phyloP scores from a whole-genome alignment of 2,797 vertebrate genomes.

The Muscicapa comitata region DNA sequence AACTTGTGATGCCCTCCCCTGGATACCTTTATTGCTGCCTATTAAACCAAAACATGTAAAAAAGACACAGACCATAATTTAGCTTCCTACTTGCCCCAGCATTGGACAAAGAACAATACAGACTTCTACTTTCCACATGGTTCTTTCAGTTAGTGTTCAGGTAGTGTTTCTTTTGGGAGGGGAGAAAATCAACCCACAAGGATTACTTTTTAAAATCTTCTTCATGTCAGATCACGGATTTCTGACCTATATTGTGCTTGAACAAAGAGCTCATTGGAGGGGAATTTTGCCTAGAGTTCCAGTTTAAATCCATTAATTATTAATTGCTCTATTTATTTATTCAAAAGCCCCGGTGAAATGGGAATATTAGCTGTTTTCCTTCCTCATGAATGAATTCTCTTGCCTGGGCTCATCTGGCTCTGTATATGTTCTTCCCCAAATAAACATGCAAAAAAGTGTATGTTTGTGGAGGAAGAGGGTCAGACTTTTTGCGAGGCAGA shows the following conservation, averaged over 20 bases:
- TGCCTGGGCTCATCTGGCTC: not conserved
- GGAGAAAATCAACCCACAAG: not conserved
- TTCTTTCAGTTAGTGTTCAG: not conserved
- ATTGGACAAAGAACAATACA: not conserved
- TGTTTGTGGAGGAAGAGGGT: not conserved
- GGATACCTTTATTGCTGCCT: not conserved
- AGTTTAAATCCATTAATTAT: conserved; percentile 49
- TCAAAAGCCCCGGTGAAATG: conserved; percentile 18
- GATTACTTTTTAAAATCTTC: conserved; percentile 8
- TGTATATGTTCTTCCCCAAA: not conserved
- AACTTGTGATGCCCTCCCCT: not conserved
- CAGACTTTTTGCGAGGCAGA: not conserved
- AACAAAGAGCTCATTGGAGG: not conserved
- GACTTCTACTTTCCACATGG: not conserved
- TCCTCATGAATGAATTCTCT: not conserved
- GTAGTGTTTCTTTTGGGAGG: not conserved
- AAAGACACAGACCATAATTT: not conserved
- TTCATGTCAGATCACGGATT: not conserved
- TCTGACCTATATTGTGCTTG: conserved; percentile 45
- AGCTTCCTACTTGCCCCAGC: not conserved
- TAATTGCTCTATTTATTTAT: conserved; percentile 55
- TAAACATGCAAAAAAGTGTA: not conserved
- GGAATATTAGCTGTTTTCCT: conserved; percentile 26
- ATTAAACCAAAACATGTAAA: not conserved
- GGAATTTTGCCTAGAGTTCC: conserved; percentile 5